Percentiles rank a stretch among this genome's conserved stretches.
Conservation (phyloP, 2,113 vertebrate species). For the Antechinus flavipes region DNA sequence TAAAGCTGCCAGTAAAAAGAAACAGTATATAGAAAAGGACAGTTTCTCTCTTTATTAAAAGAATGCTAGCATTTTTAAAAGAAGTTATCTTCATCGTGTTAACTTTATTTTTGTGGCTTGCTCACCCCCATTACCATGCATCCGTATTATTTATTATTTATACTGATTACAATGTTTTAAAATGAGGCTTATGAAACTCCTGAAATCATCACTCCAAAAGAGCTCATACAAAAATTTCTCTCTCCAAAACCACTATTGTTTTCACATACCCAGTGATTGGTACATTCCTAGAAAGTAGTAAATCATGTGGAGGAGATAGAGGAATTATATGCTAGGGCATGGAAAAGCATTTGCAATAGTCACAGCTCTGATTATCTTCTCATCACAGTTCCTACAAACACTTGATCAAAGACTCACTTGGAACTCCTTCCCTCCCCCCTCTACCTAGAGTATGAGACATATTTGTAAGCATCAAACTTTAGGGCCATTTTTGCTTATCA, state of each 20-base stretch:
- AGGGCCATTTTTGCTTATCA: not conserved
- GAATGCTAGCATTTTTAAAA: not conserved
- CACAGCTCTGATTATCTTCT: not conserved
- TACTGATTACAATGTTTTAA: not conserved
- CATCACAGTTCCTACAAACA: not conserved
- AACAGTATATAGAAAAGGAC: not conserved
- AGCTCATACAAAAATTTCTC: not conserved
- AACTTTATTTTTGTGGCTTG: not conserved
- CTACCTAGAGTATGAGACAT: not conserved
- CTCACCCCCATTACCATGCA: not conserved
- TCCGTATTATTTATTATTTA: not conserved
- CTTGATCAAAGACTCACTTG: not conserved
- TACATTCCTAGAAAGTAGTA: not conserved
- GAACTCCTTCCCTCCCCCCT: not conserved
- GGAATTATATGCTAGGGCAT: not conserved
- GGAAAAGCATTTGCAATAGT: not conserved
- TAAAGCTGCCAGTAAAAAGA: not conserved
- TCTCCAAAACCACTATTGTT: not conserved
- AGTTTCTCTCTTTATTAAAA: not conserved
- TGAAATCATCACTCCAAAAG: not conserved
- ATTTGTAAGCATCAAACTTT: not conserved
- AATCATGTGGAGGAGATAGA: accelerated
- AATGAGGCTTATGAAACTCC: not conserved
- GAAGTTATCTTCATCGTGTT: not conserved
- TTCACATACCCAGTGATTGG: too few relatives aligned